Conservation (phyloP, 2,888 invertebrate genomes). For the Hermaeophaga mercurialis region DNA sequence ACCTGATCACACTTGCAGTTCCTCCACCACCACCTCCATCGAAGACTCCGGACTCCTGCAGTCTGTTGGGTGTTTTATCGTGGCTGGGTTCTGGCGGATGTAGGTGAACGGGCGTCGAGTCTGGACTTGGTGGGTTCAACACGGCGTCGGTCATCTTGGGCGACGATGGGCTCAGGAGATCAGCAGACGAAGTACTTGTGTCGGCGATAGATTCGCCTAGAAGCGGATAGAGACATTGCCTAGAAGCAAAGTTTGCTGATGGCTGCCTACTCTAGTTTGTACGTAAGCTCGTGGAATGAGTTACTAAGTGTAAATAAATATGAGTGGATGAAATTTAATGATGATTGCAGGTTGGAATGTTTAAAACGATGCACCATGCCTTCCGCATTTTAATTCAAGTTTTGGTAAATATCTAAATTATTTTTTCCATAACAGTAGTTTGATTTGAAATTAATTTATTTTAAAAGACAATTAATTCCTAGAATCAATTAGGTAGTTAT, state of each 20-base stretch:
- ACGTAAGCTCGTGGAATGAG: constrained; percentile 27
- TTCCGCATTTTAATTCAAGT: too few relatives aligned
- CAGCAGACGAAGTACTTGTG: constrained; percentile 91
- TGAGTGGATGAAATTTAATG: too few relatives aligned
- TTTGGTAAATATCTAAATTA: too few relatives aligned
- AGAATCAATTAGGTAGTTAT: too few relatives aligned
- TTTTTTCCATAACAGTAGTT: too few relatives aligned
- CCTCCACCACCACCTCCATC: constrained; percentile 57
- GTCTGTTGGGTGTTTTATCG: constrained; percentile 58
- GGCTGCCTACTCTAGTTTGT: constrained; percentile 51
- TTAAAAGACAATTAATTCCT: too few relatives aligned
- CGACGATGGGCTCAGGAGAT: constrained; percentile 81
- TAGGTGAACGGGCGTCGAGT: constrained; percentile 62
- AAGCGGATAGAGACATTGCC: constrained; percentile 59
- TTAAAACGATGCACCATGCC: too few relatives aligned
- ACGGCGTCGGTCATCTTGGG: constrained; percentile 73
- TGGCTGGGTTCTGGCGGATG: constrained; percentile 58
- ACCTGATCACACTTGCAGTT: constrained; percentile 53
- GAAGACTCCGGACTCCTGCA: constrained; percentile 63
- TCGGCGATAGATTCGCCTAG: constrained; percentile 91
- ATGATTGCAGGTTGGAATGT: too few relatives aligned
- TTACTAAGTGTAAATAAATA: too few relatives aligned
- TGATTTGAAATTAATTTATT: too few relatives aligned
- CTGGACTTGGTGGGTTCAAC: constrained; percentile 62
- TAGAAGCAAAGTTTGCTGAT: constrained; percentile 55